Base-by-base conservation (phyloP, 92 coral and sea anemone species). In the Micromussa lordhowensis region DNA sequence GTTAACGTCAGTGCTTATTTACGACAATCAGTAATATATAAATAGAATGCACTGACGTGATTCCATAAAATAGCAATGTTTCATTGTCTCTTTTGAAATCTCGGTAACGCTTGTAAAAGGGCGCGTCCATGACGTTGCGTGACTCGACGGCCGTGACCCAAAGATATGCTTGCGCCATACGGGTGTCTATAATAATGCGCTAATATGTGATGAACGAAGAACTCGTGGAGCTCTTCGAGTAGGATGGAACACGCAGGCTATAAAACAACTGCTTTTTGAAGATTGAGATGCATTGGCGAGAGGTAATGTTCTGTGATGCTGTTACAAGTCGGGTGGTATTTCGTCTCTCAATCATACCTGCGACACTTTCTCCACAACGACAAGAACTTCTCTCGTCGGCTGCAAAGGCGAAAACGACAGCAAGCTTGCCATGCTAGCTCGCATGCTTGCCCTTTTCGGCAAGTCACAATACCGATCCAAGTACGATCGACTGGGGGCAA, bases 361-460 rank as follows among this genome's bases (percentile, higher is more conserved):
- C 1, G 96, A 84, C 53, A 91, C 84, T 69, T 86, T 86, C 69
- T 93, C 96, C 40, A 93, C 96, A 14, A 93, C 94, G 29, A 93
- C 53, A 4, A 93, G 88, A 49, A 54, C 82, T 66, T 93, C 96
- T 71, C 84, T 30, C 34, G 59, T 69, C 4, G 90, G 72, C 16
- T 85, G 87, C 53, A 85, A 44, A 8, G 93, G 89, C 78, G 89
- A 44, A 44, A 77, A 87, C 1, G 94, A 90, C 61, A 89, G 79
- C 34, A 87, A 70, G 34, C 94, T 92, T 28, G 94, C 96, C 83
- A 88, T 83, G 64, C 92, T 90, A 28, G 94, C 92, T 32, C 91
- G 79, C 83, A 89, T 86, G 63, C 95, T 93, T 14, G 95, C 85
- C 88, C 92, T 48, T 80, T 93, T 91, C 2, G 94, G 96, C 69